Conservation (phyloP, 2,888 invertebrate species). For the Petrolisthes cinctipes region DNA sequence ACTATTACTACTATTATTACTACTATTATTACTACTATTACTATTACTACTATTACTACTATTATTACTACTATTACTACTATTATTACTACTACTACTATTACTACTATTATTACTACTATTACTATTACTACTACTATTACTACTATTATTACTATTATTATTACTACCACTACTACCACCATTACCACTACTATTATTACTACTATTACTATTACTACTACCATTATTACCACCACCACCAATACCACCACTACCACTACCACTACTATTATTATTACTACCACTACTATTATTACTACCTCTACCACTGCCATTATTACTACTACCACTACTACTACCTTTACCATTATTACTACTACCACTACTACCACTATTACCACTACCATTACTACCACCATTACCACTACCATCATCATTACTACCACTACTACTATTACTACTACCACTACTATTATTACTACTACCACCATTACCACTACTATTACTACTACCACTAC, state of each 20-base stretch:
- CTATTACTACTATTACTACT: no score
- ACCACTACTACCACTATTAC: no score
- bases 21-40: background rate
- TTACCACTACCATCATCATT: background rate
- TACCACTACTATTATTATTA: no score
- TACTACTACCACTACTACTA: no score
- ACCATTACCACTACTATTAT: background rate
- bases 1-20: background rate
- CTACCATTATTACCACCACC: background rate
- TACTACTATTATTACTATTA: background rate
- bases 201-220: background rate
- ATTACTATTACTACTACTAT: background rate
- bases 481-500: no score
- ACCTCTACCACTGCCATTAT: no score
- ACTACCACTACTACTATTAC: background rate
- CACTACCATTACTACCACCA: background rate
- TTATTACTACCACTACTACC: no score
- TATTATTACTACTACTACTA: background rate
- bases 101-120: no score
- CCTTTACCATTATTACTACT: background rate
- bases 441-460: no score
- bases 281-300: no score
- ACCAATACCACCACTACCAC: background rate
- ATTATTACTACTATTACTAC: background rate
- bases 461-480: background rate